Base-by-base conservation (phyloP, 2,888 invertebrate species). In the Phortica magna region DNA sequence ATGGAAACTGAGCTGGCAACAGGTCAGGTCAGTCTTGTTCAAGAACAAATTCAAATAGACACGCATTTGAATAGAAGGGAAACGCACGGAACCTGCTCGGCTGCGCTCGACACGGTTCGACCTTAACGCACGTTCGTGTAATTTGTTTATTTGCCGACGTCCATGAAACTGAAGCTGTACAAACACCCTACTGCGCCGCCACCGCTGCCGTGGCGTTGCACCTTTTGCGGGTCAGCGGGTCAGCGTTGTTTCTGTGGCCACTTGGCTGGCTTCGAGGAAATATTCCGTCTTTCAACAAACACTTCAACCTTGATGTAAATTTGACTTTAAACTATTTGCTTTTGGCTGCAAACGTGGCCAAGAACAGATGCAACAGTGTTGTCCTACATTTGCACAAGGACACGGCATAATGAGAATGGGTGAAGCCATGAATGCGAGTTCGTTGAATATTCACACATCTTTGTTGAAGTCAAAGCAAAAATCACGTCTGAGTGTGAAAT, bases 361-460 rank as follows among this genome's bases (percentile, higher is more conserved):
- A 74, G 76, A 78, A 81, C 61, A 17, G 61, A 61, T n/a, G 61
- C 61, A 9, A 17, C 12, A 61, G 5, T 17, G 17, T 22, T 10
- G 22, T 6, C 5, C 75, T 65, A 74, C 65, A 77, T 71, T 55
- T 19, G 22, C n/a, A 53, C 70, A 53, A 55, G 55, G 55, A 53
- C 53, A 71, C 39, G 17, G 55, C 70, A 71, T 71, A 71, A 31
- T 55, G 31, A 71, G 53, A 31, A 55, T 17, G 4, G 14, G 65
- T 14, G 14, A 48, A 12, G 9, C 48, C 1, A 14, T 48, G 4
- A 48, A 14, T 17, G 61, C 61, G 22, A 22, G 61, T 61, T 61
- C 61, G 10, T 22, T 22, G 19, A 19, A 61, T 17, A 61, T 61
- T 61, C 61, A 61, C 61, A 61, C 61, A 61, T 61, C 61, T 61